Evolutionary conservation across 2,113 vertebrate species (phyloP).

Genomic region (Polypterus bichir): DNA sequence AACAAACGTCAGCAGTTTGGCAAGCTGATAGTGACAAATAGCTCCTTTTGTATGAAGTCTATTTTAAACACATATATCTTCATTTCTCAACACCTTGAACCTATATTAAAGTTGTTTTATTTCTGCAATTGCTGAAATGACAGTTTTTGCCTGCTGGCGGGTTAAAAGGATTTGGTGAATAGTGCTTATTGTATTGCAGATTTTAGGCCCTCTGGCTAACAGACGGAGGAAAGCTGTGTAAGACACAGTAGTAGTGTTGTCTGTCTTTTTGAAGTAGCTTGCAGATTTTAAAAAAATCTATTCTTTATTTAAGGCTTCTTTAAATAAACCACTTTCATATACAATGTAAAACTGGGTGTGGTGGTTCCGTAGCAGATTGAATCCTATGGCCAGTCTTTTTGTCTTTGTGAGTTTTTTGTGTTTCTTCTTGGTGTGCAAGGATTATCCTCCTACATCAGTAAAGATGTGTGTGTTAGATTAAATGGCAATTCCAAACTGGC

Average conservation of each 20-base stretch:
- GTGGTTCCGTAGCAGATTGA: too few relatives aligned
- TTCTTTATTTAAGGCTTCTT: too few relatives aligned
- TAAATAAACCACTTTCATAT: too few relatives aligned
- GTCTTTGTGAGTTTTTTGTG: too few relatives aligned
- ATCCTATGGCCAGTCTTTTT: too few relatives aligned
- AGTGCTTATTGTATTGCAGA: constrained; percentile 37
- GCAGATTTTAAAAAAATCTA: constrained; percentile 2
- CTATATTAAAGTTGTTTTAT: constrained; percentile 20
- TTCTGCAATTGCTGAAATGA: constrained; percentile 34
- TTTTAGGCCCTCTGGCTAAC: constrained; percentile 29
- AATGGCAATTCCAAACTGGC: too few relatives aligned
- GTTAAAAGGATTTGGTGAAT: constrained; percentile 34
- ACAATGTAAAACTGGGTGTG: too few relatives aligned
- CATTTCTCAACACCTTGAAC: constrained; percentile 27
- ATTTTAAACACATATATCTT: constrained; percentile 18
- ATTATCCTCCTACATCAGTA: too few relatives aligned
- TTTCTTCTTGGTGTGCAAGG: too few relatives aligned
- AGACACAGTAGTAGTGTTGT: constrained; percentile 27
- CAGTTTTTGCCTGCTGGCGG: constrained; percentile 32
- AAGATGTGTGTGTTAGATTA: too few relatives aligned
- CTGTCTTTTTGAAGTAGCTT: constrained; percentile 27
- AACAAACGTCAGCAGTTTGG: constrained; percentile 37
- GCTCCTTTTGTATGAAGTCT: constrained; percentile 16
- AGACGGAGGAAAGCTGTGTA: constrained; percentile 26
- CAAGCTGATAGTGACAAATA: constrained; percentile 22